Evolutionary conservation across 1,140 invertebrate species (phyloP).

Genomic region (Saccostrea glomerata): DNA sequence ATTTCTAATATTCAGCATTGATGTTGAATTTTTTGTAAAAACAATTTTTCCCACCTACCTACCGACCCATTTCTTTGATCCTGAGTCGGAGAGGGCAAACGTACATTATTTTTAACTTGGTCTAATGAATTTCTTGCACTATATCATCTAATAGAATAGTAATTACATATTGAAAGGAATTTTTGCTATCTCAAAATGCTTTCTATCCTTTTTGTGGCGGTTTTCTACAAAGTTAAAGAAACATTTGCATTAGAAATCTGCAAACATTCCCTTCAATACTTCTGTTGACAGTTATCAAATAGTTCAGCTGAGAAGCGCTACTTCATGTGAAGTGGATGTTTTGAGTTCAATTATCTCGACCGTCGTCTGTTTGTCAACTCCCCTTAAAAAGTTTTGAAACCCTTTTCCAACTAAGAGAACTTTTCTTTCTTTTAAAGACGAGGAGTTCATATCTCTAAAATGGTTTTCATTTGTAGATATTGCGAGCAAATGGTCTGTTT

Average conservation of each 20-base stretch:
- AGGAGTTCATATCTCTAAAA: background rate
- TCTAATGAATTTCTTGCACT: too few species aligned
- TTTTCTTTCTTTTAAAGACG: background rate
- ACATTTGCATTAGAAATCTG: background rate
- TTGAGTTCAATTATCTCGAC: conserved; percentile 25
- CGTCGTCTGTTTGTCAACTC: background rate
- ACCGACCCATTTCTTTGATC: too few species aligned
- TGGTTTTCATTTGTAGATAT: background rate
- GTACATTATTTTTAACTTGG: too few species aligned
- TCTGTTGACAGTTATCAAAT: conserved; percentile 1
- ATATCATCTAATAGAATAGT: too few species aligned
- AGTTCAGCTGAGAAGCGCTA: background rate
- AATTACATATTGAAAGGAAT: too few species aligned
- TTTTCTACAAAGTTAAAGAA: conserved; percentile 5
- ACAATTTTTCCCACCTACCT: too few species aligned
- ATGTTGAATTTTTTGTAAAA: too few species aligned
- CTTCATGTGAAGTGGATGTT: background rate
- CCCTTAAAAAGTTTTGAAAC: background rate
- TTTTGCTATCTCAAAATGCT: background rate
- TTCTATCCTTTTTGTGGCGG: background rate
- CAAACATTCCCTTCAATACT: background rate
- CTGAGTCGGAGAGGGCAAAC: too few species aligned
- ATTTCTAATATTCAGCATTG: too few species aligned
- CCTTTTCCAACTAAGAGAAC: background rate
- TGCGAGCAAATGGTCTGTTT: background rate